Percentiles rank a stretch among this genome's conserved stretches.
Evolutionary conservation across 37 sponge, comb jelly and placozoan species (phyloP).

Genomic region (Amphimedon queenslandica): DNA sequence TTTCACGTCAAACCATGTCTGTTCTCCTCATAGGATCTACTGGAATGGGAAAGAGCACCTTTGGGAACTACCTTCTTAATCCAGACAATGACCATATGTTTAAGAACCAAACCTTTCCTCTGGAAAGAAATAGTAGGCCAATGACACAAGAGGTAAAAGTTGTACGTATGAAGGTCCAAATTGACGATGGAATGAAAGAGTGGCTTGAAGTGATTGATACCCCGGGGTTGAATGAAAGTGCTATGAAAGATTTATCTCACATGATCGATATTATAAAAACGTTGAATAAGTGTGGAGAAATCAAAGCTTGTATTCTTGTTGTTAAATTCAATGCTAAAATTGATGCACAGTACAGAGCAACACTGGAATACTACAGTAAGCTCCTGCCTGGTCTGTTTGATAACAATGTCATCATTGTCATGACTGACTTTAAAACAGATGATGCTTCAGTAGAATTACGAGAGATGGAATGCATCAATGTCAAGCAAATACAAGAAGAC

Average conservation of each 20-base stretch:
- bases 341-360: constrained; percentile 32
- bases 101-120: constrained; percentile 17
- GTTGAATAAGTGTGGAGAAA: background rate
- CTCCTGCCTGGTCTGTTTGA: constrained; percentile 35
- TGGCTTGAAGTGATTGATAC: constrained; percentile 31
- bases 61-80: constrained; percentile 40
- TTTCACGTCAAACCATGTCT: too few relatives aligned
- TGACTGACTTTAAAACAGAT: constrained; percentile 27
- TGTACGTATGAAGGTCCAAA: background rate
- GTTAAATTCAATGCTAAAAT: constrained; percentile 33
- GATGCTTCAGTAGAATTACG: constrained; percentile 6
- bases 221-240: constrained; percentile 37
- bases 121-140: constrained; percentile 18
- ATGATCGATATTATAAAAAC: constrained; percentile 27
- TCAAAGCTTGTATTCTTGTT: constrained; percentile 22
- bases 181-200: background rate
- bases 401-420: constrained; percentile 22
- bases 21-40: constrained; percentile 42
- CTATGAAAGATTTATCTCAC: constrained; percentile 15
- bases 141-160: constrained; percentile 16
- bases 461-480: constrained; percentile 14
- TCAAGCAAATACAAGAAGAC: too few relatives aligned
- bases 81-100: constrained; percentile 22
- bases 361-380: constrained; percentile 28
- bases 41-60: constrained; percentile 42